Evolutionary conservation across 2,113 vertebrate species (phyloP).

Genomic region (Hemichromis elongatus): DNA sequence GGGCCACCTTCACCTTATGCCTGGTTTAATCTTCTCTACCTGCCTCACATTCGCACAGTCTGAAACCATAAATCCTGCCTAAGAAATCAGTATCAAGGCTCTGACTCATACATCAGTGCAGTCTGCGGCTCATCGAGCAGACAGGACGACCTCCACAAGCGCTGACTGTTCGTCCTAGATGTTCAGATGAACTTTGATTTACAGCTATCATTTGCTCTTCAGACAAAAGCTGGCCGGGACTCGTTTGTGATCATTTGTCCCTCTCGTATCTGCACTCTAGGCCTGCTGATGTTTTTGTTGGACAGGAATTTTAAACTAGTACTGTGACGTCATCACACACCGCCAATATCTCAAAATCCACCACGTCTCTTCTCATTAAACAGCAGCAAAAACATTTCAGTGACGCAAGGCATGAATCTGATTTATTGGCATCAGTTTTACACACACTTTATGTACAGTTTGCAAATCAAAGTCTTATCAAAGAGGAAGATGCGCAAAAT

Average conservation of each 20-base stretch:
- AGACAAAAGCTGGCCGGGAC: neutral
- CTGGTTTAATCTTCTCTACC: neutral
- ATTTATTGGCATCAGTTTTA: slow-evolving; percentile 49
- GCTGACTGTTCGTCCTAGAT: neutral
- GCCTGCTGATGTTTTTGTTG: neutral
- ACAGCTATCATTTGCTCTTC: neutral
- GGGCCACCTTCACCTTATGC: neutral
- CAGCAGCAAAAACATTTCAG: neutral
- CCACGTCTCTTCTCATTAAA: neutral
- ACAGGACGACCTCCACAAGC: neutral
- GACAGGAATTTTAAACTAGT: neutral
- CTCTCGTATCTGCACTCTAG: neutral
- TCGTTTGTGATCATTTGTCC: neutral
- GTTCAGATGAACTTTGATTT: slow-evolving; percentile 5
- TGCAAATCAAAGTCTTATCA: neutral
- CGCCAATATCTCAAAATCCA: neutral
- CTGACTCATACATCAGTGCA: neutral
- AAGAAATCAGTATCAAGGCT: neutral
- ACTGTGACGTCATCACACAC: neutral
- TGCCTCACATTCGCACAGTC: neutral
- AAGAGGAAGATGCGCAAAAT: neutral
- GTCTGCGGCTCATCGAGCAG: neutral
- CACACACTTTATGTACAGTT: neutral
- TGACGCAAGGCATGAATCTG: slow-evolving; percentile 25
- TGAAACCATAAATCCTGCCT: neutral